Percentiles rank a stretch among this genome's conserved stretches.
Conservation (phyloP, 2,888 invertebrate species). For the Trileptium ribeirensis region DNA sequence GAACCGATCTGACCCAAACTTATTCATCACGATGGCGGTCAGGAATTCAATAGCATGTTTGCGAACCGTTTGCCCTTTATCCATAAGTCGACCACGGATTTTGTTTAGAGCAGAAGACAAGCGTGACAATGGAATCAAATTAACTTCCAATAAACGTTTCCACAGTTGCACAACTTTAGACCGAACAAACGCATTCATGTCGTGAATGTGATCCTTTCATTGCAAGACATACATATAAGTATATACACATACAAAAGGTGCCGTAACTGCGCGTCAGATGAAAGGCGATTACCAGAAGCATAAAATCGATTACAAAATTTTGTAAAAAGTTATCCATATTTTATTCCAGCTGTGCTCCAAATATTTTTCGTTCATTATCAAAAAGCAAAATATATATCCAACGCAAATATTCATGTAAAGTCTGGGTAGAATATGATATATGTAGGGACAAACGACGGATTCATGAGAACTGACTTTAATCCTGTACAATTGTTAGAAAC, state of each 20-base stretch:
- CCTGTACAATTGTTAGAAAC: too few species aligned
- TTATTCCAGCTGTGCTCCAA: too few species aligned
- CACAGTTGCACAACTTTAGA: slow-evolving; percentile 74
- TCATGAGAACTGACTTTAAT: too few species aligned
- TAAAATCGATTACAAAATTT: too few species aligned
- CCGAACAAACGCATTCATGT: slow-evolving; percentile 74
- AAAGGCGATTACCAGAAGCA: too few species aligned
- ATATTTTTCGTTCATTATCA: too few species aligned
- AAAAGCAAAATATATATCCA: too few species aligned
- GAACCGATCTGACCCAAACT: not conserved
- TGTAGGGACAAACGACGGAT: too few species aligned
- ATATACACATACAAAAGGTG: not conserved
- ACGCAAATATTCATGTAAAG: too few species aligned
- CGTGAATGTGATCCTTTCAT: slow-evolving; percentile 67
- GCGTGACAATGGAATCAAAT: slow-evolving; percentile 68
- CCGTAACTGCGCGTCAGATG: not conserved
- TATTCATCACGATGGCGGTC: slow-evolving; percentile 51
- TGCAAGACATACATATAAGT: not conserved
- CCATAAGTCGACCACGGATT: slow-evolving; percentile 65
- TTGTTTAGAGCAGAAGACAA: slow-evolving; percentile 57
- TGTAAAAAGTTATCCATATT: too few species aligned
- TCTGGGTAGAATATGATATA: too few species aligned
- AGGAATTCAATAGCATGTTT: slow-evolving; percentile 73
- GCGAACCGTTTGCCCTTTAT: slow-evolving; percentile 74
- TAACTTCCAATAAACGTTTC: slow-evolving; percentile 68